phyloP scores from a whole-genome alignment of 2,113 vertebrate species.

The Chamaetylas fuelleborni region DNA sequence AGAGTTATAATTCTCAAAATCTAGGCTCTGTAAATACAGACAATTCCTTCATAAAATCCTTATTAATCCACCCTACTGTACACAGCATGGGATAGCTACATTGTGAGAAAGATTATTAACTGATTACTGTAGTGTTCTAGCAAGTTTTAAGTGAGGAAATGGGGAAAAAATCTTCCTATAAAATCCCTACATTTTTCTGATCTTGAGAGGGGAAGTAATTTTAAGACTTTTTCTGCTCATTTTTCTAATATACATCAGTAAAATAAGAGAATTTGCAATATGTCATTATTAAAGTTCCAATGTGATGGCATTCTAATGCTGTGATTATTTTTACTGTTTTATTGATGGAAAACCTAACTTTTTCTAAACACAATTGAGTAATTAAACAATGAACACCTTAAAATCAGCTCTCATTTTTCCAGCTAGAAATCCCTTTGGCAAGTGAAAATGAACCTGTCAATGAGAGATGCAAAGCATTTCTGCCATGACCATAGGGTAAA shows the following conservation, averaged over 20 bases:
- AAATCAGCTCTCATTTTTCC: neutral
- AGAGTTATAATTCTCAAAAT: neutral
- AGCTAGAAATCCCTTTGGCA: neutral
- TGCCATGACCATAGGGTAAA: neutral
- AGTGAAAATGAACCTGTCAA: neutral
- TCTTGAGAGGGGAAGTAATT: neutral
- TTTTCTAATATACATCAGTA: neutral
- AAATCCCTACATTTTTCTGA: neutral
- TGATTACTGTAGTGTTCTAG: neutral
- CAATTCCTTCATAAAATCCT: neutral
- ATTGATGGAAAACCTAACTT: neutral
- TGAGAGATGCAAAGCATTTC: neutral
- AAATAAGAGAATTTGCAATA: neutral
- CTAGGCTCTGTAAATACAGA: neutral
- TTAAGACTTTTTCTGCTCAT: neutral
- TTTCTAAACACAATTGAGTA: neutral
- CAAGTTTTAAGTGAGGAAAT: neutral
- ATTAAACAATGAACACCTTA: neutral
- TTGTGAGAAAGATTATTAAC: neutral
- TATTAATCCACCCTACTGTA: neutral
- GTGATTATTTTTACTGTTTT: constrained; percentile 10
- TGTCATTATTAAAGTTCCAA: neutral
- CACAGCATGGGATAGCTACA: neutral
- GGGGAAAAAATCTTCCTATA: neutral
- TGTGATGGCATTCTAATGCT: neutral